A percentile compares a stretch with the other conserved stretches of the same genome.
These are phyloP conservation scores for Cantharis nigra DNA, from an alignment of 2,888 invertebrate genomes.

Conservation along the genomic window DNA sequence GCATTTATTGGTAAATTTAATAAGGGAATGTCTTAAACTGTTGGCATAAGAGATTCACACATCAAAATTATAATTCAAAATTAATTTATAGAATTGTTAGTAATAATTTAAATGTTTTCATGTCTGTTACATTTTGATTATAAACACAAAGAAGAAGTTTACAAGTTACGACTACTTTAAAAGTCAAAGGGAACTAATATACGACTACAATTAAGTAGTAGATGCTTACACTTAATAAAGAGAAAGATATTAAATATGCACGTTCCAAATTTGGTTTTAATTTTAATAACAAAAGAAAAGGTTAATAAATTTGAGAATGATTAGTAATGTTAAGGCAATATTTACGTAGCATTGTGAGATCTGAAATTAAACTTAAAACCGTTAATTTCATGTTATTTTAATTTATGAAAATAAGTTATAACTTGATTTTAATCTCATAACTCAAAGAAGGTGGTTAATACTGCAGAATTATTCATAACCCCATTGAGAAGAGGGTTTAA, in stretches of 20 bases:
- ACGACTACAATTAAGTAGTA: not conserved
- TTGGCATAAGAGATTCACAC: not conserved
- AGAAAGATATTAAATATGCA: not conserved
- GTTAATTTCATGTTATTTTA: not conserved
- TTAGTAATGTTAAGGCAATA: not conserved
- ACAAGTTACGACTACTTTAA: not conserved
- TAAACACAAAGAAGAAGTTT: not conserved
- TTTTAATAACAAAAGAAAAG: not conserved
- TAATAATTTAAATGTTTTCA: not conserved
- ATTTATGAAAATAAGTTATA: not conserved
- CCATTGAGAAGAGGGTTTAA: not conserved
- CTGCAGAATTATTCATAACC: not conserved
- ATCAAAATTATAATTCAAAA: not conserved
- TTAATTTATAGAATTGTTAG: not conserved
- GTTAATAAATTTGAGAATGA: not conserved
- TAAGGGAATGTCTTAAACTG: too few relatives aligned
- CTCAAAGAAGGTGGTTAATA: slow-evolving; percentile 4
- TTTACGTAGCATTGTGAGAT: not conserved
- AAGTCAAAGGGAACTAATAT: not conserved
- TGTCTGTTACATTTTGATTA: not conserved
- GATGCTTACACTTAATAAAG: not conserved
- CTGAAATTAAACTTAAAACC: not conserved
- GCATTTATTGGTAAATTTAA: too few relatives aligned
- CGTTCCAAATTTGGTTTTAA: not conserved
- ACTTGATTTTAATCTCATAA: not conserved